Evolutionary conservation across 2,888 invertebrate species (phyloP).

Genomic region (Cosmorhoe ocellata): DNA sequence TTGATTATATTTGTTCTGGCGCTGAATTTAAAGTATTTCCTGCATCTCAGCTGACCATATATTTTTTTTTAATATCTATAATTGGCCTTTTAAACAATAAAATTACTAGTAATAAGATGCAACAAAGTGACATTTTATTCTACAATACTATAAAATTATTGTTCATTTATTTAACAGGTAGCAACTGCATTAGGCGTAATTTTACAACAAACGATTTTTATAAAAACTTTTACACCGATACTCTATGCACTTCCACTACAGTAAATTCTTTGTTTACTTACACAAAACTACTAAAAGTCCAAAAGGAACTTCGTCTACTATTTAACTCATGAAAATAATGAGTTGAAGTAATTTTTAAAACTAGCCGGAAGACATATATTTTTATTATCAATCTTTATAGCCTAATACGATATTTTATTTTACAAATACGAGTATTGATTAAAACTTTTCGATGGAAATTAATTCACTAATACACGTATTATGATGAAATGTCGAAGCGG

Average conservation of each 20-base stretch:
- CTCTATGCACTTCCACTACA: conserved; percentile 57
- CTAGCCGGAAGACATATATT: conserved; percentile 80
- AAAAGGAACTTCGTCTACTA: conserved; percentile 63
- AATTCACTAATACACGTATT: too few species aligned
- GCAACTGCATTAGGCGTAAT: not conserved
- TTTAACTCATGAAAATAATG: conserved; percentile 61
- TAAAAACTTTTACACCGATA: conserved; percentile 47
- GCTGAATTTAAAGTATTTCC: too few species aligned
- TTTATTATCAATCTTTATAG: conserved; percentile 61
- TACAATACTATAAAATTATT: too few species aligned
- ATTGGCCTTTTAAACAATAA: too few species aligned
- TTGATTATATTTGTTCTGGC: too few species aligned
- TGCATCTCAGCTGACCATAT: too few species aligned
- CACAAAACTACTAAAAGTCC: conserved; percentile 58
- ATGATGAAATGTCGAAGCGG: too few species aligned
- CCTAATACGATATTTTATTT: conserved; percentile 46
- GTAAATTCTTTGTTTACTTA: conserved; percentile 75
- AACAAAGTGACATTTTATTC: too few species aligned
- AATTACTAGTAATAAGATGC: too few species aligned
- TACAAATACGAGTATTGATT: conserved; percentile 7
- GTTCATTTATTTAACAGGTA: not conserved
- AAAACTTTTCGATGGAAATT: too few species aligned
- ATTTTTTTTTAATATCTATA: too few species aligned
- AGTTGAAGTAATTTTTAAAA: conserved; percentile 65
- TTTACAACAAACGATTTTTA: conserved; percentile 48